Base-by-base conservation (phyloP, 2,113 vertebrate genomes). In the Chascanopsetta lugubris region DNA sequence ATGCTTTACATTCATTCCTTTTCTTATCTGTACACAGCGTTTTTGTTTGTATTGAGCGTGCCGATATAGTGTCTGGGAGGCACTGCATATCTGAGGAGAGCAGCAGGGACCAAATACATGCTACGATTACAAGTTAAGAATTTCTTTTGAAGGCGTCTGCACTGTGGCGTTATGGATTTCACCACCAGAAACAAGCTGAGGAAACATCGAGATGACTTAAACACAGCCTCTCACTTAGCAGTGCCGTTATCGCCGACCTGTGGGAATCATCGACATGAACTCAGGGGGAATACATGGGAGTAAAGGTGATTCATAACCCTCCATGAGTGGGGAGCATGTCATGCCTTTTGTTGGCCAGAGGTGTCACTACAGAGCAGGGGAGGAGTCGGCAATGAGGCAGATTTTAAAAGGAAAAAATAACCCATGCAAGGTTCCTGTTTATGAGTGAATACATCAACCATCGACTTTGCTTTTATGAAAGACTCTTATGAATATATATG, bases 261-360 rank as follows among this genome's bases (percentile, higher is more conserved):
- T 56, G 63, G 45, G 12, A 25, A 42, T 75, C 53, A 77, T 83
- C 63, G 62, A 56, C 64, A 55, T 64, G 50, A 36, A 56, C 34
- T 73, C 73, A 79, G 50, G 69, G 50, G 60, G 36, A 64, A 54
- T 55, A 56, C 49, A 61, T 7, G 30, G 26, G 12, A 49, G 29
- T 63, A 74, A 71, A 82, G 65, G 25, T 75, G 75, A 71, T 84
- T 70, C 38, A 61, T 56, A 63, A 66, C 61, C 8, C 13, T 26
- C 17, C 24, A 40, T 56, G 54, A 47, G 61, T 48, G 51, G 22
- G 42, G 8, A 42, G 32, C 25, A 29, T 64, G 64, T 69, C 18
- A 18, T 59, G 36, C 9, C 47, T 50, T 66, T 49, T 25, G 49
- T 69, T 45, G 70, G 25, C 57, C 53, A 49, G 45, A 70, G 59